These are phyloP conservation scores for Lordiphosa andalusiaca DNA, from an alignment of 2,888 invertebrate genomes.

Conservation along the genomic window DNA sequence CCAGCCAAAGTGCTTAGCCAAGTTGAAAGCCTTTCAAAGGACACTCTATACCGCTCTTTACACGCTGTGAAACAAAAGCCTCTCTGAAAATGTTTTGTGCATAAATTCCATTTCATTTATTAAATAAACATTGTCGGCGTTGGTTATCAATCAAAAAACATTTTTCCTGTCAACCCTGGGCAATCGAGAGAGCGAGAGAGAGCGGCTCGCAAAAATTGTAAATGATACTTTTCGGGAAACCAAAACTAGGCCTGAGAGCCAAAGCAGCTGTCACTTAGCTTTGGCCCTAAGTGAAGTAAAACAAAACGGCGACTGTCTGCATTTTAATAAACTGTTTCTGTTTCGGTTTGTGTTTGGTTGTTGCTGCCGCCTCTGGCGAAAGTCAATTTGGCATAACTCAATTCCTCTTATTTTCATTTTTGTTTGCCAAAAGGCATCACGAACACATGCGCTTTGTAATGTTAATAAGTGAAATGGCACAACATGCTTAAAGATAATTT, in stretches of 20 bases:
- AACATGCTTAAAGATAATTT: slow-evolving; percentile 60
- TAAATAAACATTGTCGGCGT: slow-evolving; percentile 59
- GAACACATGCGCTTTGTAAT: slow-evolving; percentile 66
- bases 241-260: slow-evolving; percentile 60
- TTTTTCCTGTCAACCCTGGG: slow-evolving; percentile 52
- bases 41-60: slow-evolving; percentile 6
- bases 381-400: slow-evolving; percentile 69
- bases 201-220: slow-evolving; percentile 20
- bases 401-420: slow-evolving; percentile 27
- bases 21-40: neutral
- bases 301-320: slow-evolving; percentile 35
- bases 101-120: slow-evolving; percentile 49
- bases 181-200: neutral
- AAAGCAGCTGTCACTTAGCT: slow-evolving; percentile 54
- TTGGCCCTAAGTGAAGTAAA: slow-evolving; percentile 50
- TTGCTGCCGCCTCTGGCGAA: slow-evolving; percentile 24
- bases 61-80: slow-evolving; percentile 37
- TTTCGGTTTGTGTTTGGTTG: neutral
- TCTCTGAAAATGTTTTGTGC: slow-evolving; percentile 18
- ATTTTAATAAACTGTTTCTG: slow-evolving; percentile 56
- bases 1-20: neutral
- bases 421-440: slow-evolving; percentile 50
- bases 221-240: slow-evolving; percentile 34
- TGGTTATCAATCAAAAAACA: slow-evolving; percentile 64
- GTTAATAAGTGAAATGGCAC: slow-evolving; percentile 57